Evolutionary conservation across 2,113 vertebrate genomes (phyloP).

Genomic region (Ibidorhyncha struthersii): DNA sequence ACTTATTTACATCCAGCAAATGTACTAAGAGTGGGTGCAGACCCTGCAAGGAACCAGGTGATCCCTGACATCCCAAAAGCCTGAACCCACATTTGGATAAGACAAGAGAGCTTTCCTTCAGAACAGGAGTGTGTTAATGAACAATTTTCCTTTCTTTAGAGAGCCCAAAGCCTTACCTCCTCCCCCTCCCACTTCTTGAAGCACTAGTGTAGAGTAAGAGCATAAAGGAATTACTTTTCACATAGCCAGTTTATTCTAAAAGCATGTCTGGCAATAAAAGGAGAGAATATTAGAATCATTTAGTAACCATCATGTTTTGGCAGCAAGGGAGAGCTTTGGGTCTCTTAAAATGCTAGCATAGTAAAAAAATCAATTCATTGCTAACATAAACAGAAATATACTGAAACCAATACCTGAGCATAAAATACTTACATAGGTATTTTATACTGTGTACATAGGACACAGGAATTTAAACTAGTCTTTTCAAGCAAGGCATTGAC

Average conservation of each 20-base stretch:
- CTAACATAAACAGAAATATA: neutral
- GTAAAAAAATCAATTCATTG: constrained; percentile 1
- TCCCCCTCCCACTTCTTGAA: neutral
- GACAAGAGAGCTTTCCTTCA: neutral
- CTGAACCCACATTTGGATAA: neutral
- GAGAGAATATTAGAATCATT: constrained; percentile 24
- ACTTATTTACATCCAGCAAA: neutral
- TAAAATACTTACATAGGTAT: neutral
- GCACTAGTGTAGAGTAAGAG: neutral
- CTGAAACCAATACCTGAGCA: neutral
- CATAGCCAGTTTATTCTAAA: constrained; percentile 12
- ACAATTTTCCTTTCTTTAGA: neutral
- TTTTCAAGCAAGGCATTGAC: neutral
- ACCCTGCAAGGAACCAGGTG: neutral
- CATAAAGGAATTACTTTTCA: constrained; percentile 6
- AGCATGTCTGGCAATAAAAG: constrained; percentile 12
- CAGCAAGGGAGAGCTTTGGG: neutral
- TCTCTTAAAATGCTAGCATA: neutral
- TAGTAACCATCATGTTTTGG: constrained; percentile 6
- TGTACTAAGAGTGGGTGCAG: neutral
- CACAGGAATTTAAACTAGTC: neutral
- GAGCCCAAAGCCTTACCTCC: neutral
- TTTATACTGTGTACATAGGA: neutral
- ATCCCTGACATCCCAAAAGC: neutral
- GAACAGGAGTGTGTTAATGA: neutral